Base-by-base conservation (phyloP, 2,888 invertebrate species). In the Drosophila infuscata region DNA sequence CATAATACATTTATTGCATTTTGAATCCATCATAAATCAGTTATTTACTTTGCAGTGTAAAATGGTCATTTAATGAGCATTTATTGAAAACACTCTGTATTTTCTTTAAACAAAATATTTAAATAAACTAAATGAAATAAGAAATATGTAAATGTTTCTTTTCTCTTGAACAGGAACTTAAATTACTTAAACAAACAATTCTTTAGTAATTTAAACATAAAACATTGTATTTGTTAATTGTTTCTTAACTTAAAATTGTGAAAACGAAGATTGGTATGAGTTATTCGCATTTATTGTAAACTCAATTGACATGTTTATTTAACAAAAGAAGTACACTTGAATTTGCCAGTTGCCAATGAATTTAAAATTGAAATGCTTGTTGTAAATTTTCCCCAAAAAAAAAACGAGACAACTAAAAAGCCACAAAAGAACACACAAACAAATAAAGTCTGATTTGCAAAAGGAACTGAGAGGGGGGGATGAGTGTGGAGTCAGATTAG, bases 291-390 rank as follows among this genome's bases (percentile, higher is more conserved):
- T 15, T 32, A 38, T 12, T 35, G 29, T 38, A 11, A 35, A 11
- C 35, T 36, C 38, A 60, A 57, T 74, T 74, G 57, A 25, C 64
- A 65, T 52, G 15, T 20, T 20, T 25, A 52, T 38, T 52, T 29
- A 25, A 25, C 20, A 48, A 41, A n/a, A 11, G 5, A 30, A 17
- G 12, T 38, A 9, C 46, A 59, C 3, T 29, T 15, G 29, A 11
- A 57, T 43, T 58, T 66, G 33, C 32, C 56, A 58, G 59, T 51
- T 61, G 62, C 48, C 66, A 65, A 70, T 30, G 46, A 65, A 73
- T 57, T 83, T 76, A 12, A 70, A 83, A 73, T 67, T 73, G 52
- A 63, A 61, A 48, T 58, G 63, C 46, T 30, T 59, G 33, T 61
- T 12, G 35, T 9, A 46, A 33, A 33, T 60, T 62, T 61, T 30